A percentile compares a stretch with the other conserved stretches of the same genome.
Conservation (phyloP, 2,113 vertebrate genomes). For the Grantiella picta region DNA sequence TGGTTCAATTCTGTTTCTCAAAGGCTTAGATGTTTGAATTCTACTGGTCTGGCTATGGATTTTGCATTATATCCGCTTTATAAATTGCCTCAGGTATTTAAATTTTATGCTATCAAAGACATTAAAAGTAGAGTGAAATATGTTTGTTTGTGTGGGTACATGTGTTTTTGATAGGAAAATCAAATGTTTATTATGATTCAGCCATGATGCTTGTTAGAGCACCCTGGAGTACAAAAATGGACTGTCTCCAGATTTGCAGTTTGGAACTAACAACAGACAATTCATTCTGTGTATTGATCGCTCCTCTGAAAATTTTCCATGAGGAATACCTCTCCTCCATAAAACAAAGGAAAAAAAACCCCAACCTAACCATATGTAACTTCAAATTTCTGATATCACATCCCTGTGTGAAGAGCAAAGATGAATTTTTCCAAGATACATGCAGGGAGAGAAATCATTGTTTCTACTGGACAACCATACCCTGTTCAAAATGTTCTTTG, state of each 20-base stretch:
- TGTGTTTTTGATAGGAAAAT: neutral
- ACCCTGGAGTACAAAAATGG: neutral
- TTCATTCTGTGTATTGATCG: conserved; percentile 1
- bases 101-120: neutral
- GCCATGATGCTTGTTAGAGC: neutral
- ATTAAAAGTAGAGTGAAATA: neutral
- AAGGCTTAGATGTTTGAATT: neutral
- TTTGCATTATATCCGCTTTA: neutral
- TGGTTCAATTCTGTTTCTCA: neutral
- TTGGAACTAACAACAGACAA: neutral
- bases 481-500: neutral
- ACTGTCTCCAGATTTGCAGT: neutral
- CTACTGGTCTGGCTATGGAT: neutral
- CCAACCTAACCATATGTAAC: neutral
- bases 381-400: neutral
- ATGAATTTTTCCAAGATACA: neutral
- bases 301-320: neutral
- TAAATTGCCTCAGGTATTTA: neutral
- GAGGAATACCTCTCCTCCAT: neutral
- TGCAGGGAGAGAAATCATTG: neutral
- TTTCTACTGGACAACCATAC: neutral
- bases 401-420: neutral
- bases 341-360: neutral
- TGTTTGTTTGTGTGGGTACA: neutral
- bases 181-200: neutral